Percentiles rank a stretch among this genome's conserved stretches.
phyloP scores from a whole-genome alignment of 2,113 vertebrate species.

The Amazona vittata region DNA sequence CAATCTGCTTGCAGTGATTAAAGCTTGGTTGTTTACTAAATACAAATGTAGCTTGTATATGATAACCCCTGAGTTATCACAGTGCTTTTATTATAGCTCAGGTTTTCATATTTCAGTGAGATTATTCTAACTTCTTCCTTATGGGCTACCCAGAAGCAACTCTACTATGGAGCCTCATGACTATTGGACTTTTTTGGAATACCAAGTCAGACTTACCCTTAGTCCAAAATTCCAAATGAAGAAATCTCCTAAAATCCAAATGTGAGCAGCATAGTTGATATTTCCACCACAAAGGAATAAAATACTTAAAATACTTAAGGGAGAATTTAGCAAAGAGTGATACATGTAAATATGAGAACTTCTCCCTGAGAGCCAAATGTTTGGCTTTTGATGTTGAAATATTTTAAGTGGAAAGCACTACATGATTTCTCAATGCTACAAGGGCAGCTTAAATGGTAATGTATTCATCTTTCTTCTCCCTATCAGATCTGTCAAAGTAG shows the following conservation, averaged over 20 bases:
- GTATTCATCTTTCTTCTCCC: slow-evolving; percentile 26
- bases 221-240: neutral
- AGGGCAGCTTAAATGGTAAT: slow-evolving; percentile 3
- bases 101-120: neutral
- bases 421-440: slow-evolving; percentile 18
- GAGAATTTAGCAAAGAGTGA: neutral
- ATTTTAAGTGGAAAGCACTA: slow-evolving; percentile 44
- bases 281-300: neutral
- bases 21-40: slow-evolving; percentile 15
- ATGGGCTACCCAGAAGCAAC: neutral
- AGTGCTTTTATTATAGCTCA: neutral
- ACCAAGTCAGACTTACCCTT: neutral
- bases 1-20: neutral
- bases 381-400: slow-evolving; percentile 43
- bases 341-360: neutral
- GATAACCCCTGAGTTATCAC: neutral
- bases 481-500: slow-evolving; percentile 31
- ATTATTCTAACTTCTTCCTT: neutral
- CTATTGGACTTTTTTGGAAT: neutral
- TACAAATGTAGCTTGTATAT: neutral
- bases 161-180: neutral
- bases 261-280: neutral
- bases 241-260: neutral
- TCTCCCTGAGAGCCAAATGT: neutral
- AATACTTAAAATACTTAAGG: neutral